Conservation (phyloP, 2,888 invertebrate genomes). For the Caenorhabditis doughertyi region DNA sequence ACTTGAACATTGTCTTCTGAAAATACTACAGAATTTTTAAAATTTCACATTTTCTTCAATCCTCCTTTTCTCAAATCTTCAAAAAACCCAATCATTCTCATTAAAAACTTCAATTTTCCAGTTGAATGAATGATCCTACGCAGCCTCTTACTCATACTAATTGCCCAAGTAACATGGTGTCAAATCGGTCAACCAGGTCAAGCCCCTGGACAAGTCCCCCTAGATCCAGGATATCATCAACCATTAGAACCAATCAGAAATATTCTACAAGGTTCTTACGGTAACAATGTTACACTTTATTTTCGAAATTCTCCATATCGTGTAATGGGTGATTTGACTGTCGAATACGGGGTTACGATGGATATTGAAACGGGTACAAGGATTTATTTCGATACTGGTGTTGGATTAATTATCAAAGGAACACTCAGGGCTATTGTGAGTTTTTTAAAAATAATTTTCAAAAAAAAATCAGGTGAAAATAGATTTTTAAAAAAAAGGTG, state of each 20-base stretch:
- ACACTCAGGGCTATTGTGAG: conserved; percentile 91
- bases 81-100: background rate
- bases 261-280: conserved; percentile 79
- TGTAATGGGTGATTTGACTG: conserved; percentile 54
- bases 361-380: conserved; percentile 93
- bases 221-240: conserved; percentile 63
- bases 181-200: conserved; percentile 65
- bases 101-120: conserved; percentile 2
- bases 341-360: conserved; percentile 88
- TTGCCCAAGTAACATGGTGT: conserved; percentile 44
- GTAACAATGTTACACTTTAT: conserved; percentile 79
- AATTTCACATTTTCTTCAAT: no score
- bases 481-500: no score
- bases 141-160: conserved; percentile 36
- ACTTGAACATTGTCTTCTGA: background rate
- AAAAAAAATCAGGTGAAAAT: background rate
- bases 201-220: conserved; percentile 65
- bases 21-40: no score
- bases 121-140: conserved; percentile 61
- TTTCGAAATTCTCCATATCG: conserved; percentile 81
- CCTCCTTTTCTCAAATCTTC: background rate
- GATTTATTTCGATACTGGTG: conserved; percentile 92
- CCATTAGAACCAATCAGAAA: conserved; percentile 75
- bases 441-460: conserved; percentile 24
- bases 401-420: conserved; percentile 94